Evolutionary conservation across 2,797 vertebrate species (phyloP).

Genomic region (Halcyon leucocephala): DNA sequence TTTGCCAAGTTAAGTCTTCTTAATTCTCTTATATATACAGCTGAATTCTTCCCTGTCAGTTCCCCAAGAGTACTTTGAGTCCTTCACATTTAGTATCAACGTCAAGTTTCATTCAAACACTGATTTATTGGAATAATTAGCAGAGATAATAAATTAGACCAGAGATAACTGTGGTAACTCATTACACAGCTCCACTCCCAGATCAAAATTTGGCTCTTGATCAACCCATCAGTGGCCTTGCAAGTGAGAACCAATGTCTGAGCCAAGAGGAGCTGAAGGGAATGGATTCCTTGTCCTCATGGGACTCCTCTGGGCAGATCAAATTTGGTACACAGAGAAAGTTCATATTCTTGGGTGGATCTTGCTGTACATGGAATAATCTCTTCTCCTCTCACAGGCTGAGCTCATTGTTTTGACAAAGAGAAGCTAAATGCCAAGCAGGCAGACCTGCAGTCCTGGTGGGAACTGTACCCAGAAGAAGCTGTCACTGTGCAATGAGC

Average conservation of each 20-base stretch:
- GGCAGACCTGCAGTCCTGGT: background rate
- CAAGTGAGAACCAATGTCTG: accelerated
- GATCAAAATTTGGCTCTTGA: background rate
- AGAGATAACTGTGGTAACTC: background rate
- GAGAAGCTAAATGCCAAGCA: background rate
- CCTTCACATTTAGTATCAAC: background rate
- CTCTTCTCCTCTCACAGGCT: background rate
- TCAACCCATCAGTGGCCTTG: background rate
- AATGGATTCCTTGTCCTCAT: background rate
- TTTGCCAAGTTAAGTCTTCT: background rate
- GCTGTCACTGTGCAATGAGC: accelerated
- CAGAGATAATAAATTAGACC: background rate
- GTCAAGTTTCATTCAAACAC: background rate
- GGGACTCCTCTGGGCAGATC: background rate
- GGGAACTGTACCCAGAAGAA: background rate
- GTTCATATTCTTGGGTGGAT: background rate
- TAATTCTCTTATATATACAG: background rate
- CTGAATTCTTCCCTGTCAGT: background rate
- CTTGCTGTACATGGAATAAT: background rate
- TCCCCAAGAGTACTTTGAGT: background rate
- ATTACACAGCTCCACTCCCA: background rate
- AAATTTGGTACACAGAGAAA: background rate
- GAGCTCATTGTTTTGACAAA: background rate
- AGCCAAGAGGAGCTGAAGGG: background rate
- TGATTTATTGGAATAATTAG: conserved; percentile 22